Evolutionary conservation across 2,888 invertebrate genomes (phyloP).

Genomic region (Platerodrilus igneus): DNA sequence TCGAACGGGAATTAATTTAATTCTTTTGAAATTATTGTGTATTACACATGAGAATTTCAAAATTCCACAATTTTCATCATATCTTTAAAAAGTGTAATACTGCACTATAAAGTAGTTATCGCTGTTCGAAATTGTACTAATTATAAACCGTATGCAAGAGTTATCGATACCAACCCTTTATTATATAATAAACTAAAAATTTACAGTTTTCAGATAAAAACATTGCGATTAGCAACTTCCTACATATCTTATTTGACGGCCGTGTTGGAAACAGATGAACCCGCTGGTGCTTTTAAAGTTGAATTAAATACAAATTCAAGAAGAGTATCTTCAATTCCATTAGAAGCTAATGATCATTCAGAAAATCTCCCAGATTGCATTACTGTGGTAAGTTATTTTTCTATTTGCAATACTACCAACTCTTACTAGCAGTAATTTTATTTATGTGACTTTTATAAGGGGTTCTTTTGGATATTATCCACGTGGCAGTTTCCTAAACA

Average conservation of each 20-base stretch:
- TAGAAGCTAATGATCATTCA: slow-evolving; percentile 38
- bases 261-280: slow-evolving; percentile 81
- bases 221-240: slow-evolving; percentile 84
- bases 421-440: slow-evolving; percentile 15
- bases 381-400: slow-evolving; percentile 43
- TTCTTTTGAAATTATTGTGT: no score
- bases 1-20: no score
- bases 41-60: no score
- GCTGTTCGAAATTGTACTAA: no score
- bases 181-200: no score
- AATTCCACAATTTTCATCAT: no score
- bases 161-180: no score
- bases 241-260: slow-evolving; percentile 91
- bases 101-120: no score
- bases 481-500: slow-evolving; percentile 15
- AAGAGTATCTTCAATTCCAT: slow-evolving; percentile 37
- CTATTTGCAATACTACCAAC: no score
- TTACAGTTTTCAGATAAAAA: slow-evolving; percentile 91
- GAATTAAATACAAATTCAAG: slow-evolving; percentile 58
- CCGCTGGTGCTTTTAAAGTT: slow-evolving; percentile 80
- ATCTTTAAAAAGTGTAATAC: no score
- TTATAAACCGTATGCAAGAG: no score
- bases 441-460: slow-evolving; percentile 13
- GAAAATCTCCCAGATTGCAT: slow-evolving; percentile 39
- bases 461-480: slow-evolving; percentile 6